phyloP scores from a whole-genome alignment of 2,888 invertebrate species.

The Melieria omissa region DNA sequence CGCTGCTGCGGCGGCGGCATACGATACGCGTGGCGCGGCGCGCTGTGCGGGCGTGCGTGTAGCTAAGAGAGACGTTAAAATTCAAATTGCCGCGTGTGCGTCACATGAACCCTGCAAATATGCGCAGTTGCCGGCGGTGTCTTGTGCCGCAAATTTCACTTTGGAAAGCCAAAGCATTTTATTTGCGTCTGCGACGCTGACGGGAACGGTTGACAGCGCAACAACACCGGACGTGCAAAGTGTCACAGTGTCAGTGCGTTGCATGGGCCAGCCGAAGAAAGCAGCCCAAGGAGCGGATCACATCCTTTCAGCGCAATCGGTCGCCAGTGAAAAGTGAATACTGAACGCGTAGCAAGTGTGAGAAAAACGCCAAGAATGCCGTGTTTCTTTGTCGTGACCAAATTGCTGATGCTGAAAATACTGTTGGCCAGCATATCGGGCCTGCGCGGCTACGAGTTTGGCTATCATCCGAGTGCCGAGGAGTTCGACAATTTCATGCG shows the following conservation, averaged over 20 bases:
- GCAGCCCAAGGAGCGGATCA: not conserved
- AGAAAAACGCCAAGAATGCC: constrained; percentile 46
- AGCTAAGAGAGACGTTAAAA: constrained; percentile 49
- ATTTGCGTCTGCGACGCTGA: constrained; percentile 29
- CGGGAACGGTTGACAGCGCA: not conserved
- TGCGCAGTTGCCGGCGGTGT: not conserved
- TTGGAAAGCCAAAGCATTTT: constrained; percentile 17
- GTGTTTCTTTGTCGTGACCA: constrained; percentile 48
- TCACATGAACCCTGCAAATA: constrained; percentile 15
- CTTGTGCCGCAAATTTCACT: constrained; percentile 29
- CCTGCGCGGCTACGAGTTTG: constrained; percentile 52
- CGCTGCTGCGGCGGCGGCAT: constrained; percentile 33
- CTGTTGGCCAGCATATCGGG: constrained; percentile 44
- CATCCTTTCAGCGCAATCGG: not conserved
- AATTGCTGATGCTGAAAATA: constrained; percentile 50
- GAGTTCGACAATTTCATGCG: constrained; percentile 58
- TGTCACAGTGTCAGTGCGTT: not conserved
- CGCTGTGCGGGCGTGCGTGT: not conserved
- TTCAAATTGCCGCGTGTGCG: constrained; percentile 45
- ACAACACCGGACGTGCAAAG: not conserved
- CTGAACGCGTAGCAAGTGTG: not conserved
- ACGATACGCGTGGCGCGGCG: constrained; percentile 36
- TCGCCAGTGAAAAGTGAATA: not conserved
- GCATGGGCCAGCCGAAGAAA: not conserved
- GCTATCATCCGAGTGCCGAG: constrained; percentile 63